Percentiles rank a stretch among this genome's conserved stretches.
These are phyloP conservation scores for Cryptoprocta ferox DNA, from an alignment of 2,797 vertebrate genomes.

Conservation along the genomic window DNA sequence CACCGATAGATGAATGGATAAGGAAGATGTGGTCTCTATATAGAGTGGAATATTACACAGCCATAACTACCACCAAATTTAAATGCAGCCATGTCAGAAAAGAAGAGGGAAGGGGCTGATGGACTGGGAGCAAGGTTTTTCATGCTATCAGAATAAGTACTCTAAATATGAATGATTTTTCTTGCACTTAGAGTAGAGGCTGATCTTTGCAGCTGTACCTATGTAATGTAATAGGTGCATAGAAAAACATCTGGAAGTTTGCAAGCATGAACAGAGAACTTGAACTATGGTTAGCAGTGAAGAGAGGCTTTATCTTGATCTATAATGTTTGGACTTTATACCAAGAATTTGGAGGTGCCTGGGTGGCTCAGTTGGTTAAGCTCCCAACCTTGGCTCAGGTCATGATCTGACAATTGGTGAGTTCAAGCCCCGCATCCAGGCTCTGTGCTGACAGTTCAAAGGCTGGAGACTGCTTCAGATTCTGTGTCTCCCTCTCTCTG, in stretches of 20 bases:
- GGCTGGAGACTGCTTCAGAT: too few relatives aligned
- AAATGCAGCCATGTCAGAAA: background rate
- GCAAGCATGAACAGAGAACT: background rate
- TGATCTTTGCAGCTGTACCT: background rate
- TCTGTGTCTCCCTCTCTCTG: too few relatives aligned
- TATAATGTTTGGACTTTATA: slow-evolving; percentile 7
- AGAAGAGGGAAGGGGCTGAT: background rate
- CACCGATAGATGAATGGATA: background rate
- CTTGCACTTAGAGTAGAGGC: background rate
- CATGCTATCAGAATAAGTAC: background rate
- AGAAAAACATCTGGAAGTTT: background rate
- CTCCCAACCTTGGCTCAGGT: too few relatives aligned
- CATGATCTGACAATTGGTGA: too few relatives aligned
- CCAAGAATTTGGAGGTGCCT: background rate
- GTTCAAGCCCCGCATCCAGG: too few relatives aligned
- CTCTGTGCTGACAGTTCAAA: too few relatives aligned
- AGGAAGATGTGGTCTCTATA: background rate
- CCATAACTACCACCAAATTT: background rate
- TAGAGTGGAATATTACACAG: background rate
- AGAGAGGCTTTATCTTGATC: background rate
- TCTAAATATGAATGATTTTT: background rate
- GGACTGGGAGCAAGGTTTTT: background rate
- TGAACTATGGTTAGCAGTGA: background rate
- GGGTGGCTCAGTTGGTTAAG: too few relatives aligned
- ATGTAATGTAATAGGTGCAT: background rate